Percentiles rank a stretch among this genome's conserved stretches.
Conservation (phyloP, 1,140 invertebrate species). For the Anadara kagoshimensis region DNA sequence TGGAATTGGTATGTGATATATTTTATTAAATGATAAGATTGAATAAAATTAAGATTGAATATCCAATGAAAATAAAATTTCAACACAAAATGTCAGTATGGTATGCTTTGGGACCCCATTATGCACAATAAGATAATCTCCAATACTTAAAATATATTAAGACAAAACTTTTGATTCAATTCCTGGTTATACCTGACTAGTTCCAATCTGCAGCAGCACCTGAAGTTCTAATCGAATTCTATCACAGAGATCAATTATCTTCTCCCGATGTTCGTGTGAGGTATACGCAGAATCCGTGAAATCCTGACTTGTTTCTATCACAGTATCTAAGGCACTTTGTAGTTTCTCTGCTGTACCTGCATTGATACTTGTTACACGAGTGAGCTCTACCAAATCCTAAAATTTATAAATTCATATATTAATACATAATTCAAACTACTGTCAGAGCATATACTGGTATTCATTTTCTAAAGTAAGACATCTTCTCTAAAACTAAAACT, state of each 20-base stretch:
- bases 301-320: conserved; percentile 97
- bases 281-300: conserved; percentile 99
- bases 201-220: conserved; percentile 79
- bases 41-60: too few relatives aligned
- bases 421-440: conserved; percentile 3
- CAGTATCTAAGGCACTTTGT: conserved; percentile 87
- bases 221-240: conserved; percentile 60
- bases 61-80: too few relatives aligned
- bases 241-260: conserved; percentile 92
- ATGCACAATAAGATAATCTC: too few relatives aligned
- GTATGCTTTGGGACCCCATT: too few relatives aligned
- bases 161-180: too few relatives aligned
- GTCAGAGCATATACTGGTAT: background rate
- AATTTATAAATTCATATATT: too few relatives aligned
- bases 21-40: too few relatives aligned
- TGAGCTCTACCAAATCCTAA: conserved; percentile 87
- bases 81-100: too few relatives aligned
- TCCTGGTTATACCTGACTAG: conserved; percentile 84
- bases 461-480: background rate
- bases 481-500: background rate
- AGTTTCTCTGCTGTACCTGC: conserved; percentile 79
- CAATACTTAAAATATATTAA: too few relatives aligned
- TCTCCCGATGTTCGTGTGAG: conserved; percentile 96
- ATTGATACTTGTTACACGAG: conserved; percentile 81
- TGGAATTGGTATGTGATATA: too few relatives aligned